Evolutionary conservation across 2,113 vertebrate species (phyloP), one percentile per base, ranked within the genome.

Genomic region (Macroglossus sobrinus): DNA sequence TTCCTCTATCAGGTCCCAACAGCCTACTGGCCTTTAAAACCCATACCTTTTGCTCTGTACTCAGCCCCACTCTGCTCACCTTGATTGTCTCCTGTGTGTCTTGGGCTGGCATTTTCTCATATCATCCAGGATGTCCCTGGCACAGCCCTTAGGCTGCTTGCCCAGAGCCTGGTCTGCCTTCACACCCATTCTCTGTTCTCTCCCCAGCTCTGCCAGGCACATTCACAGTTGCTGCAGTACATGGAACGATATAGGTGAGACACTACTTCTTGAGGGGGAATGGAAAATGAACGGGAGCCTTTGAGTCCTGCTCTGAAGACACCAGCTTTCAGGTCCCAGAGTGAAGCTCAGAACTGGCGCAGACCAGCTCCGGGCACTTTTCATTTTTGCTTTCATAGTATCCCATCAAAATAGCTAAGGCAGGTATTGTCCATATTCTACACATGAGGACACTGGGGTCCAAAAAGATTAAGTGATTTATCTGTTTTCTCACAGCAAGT

Each of bases 201-300:
- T 80, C 96, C 64, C 47, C 97, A 99, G 99, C 98, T 99, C 84
- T 99, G 99, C 98, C 98, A 99, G 92, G 99, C 99, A 81, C 98
- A 99, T 95, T 99, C 99, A 68, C 99, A 99, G 98, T 98, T 99
- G 96, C 97, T 95, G 2, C 99, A 99, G 98, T 99, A 99, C 94
- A 98, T 98, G 97, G 99, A 99, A 26, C 98, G 99, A 84, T 99
- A 99, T 69, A 98, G 99, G 99, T 99, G 97, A 99, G 98, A 76
- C 0, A 0, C 45, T 26, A 53, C 26, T 80, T 3, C 50, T 3
- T 0, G 59, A 59, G 24, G 19, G 18, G 13, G 22, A 10, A 18
- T 45, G 28, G 47, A 66, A 12, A 26, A 10, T 28, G 50, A 55
- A 78, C 0, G 3, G 66, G 43, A 18, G 4, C 43, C 61, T 30